phyloP scores from a whole-genome alignment of 2,113 vertebrate species.

The Anseranas semipalmata region DNA sequence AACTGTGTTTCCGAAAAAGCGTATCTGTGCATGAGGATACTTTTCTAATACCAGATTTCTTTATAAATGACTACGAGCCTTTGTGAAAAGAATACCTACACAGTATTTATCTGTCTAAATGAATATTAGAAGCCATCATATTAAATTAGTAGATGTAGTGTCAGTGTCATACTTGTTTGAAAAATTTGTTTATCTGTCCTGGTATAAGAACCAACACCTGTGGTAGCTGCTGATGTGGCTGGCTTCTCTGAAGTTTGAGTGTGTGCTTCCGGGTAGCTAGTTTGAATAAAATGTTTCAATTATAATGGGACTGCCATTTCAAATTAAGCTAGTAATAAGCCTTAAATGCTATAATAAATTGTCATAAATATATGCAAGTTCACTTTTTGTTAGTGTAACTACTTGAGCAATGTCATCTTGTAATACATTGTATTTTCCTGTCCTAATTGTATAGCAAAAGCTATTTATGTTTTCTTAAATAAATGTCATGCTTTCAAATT shows the following conservation, averaged over 20 bases:
- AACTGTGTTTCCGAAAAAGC: not conserved
- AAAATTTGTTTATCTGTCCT: not conserved
- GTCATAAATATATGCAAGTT: not conserved
- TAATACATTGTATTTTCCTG: not conserved
- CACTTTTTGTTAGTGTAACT: not conserved
- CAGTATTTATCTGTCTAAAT: not conserved
- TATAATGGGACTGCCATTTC: not conserved
- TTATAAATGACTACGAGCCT: not conserved
- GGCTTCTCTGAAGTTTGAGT: not conserved
- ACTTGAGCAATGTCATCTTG: not conserved
- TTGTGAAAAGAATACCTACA: not conserved
- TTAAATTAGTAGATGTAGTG: not conserved
- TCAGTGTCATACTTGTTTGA: not conserved
- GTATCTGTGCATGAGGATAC: accelerated
- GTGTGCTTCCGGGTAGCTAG: not conserved
- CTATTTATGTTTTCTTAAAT: not conserved
- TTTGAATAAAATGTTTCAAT: not conserved
- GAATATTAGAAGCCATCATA: not conserved
- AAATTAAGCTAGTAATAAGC: not conserved
- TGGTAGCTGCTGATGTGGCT: not conserved
- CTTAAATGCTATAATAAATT: not conserved
- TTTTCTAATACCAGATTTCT: not conserved
- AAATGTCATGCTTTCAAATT: not conserved
- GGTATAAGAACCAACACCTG: not conserved
- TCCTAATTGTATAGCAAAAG: not conserved